These are phyloP conservation scores for Lasioglossum lativentre DNA, from an alignment of 2,888 invertebrate genomes.

Conservation along the genomic window DNA sequence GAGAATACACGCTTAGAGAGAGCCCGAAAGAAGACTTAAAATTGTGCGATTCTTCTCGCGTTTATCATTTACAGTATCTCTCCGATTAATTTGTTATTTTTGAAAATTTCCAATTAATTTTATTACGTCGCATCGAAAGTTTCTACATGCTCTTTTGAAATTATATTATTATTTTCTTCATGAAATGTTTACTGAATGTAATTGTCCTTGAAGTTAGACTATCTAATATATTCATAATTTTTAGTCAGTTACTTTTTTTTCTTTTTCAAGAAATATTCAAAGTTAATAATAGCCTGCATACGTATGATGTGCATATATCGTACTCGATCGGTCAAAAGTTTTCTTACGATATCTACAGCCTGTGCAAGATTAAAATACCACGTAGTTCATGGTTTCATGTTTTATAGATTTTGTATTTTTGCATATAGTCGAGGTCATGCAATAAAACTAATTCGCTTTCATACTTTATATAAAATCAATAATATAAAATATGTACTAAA, in stretches of 20 bases:
- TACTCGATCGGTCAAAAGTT: neutral
- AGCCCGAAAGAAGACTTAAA: neutral
- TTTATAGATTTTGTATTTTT: constrained; percentile 4
- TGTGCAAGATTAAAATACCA: neutral
- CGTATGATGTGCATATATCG: neutral
- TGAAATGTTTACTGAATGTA: neutral
- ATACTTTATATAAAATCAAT: neutral
- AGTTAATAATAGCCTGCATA: neutral
- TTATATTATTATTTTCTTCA: neutral
- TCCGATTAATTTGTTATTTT: neutral
- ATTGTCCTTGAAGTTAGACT: neutral
- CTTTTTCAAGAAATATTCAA: neutral
- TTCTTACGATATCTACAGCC: neutral
- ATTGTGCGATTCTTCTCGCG: neutral
- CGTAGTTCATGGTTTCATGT: neutral
- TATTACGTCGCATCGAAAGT: neutral
- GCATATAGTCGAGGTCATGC: neutral
- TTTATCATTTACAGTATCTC: neutral
- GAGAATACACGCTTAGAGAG: constrained; percentile 39
- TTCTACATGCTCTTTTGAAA: neutral
- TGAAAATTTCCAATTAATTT: neutral
- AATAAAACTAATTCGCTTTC: neutral
- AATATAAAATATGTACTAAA: neutral
- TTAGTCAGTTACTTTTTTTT: neutral
- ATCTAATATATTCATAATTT: neutral